Evolutionary conservation across 2,113 vertebrate species (phyloP).

Genomic region (Planiliza haematocheilus): DNA sequence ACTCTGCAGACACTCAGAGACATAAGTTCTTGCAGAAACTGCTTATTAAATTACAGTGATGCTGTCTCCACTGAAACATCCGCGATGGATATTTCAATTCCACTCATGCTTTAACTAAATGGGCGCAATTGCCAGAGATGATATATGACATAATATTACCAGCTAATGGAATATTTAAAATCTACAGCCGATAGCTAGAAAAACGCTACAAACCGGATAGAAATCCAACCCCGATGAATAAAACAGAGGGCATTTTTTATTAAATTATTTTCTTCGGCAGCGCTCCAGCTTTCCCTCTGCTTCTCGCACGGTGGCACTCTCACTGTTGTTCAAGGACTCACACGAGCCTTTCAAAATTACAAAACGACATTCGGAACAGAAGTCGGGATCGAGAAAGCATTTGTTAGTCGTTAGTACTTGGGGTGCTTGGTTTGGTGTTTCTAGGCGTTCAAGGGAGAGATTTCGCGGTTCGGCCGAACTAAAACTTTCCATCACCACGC

Average conservation of each 20-base stretch:
- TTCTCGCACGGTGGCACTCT: conserved; percentile 71
- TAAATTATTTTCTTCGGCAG: neutral
- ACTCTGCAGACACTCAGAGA: neutral
- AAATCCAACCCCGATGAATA: conserved; percentile 46
- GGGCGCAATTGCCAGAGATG: neutral
- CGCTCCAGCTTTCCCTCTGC: conserved; percentile 45
- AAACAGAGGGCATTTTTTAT: conserved; percentile 28
- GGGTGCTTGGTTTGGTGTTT: neutral
- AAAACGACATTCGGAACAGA: neutral
- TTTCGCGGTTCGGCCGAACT: conserved; percentile 7
- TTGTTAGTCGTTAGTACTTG: neutral
- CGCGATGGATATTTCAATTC: conserved; percentile 5
- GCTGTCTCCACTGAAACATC: conserved; percentile 8
- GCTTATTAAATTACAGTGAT: conserved; percentile 5
- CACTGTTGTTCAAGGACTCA: conserved; percentile 40
- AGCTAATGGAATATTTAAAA: conserved; percentile 6
- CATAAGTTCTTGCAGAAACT: conserved; percentile 16
- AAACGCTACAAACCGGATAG: conserved; percentile 27
- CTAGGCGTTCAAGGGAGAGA: neutral
- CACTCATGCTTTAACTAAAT: neutral
- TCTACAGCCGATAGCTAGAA: neutral
- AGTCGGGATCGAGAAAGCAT: neutral
- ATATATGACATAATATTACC: neutral
- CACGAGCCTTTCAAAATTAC: conserved; percentile 1
- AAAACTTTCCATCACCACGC: conserved; percentile 72